Percentiles rank a stretch among this genome's conserved stretches.
phyloP scores from a whole-genome alignment of 2,888 invertebrate species.

The Eupithecia pulchellata region DNA sequence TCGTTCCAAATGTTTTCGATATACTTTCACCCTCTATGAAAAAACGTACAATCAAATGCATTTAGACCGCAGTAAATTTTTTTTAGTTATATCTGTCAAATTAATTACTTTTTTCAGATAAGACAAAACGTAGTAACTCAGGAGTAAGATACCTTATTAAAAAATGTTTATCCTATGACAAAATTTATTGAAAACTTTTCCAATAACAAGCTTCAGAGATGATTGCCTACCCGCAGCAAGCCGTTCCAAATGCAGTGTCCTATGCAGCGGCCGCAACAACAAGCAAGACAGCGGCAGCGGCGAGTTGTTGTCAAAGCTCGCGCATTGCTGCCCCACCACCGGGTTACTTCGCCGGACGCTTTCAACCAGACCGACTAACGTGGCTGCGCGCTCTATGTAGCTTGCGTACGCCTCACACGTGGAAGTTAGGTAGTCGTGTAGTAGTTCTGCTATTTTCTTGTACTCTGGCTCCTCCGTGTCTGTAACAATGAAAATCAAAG shows the following conservation, averaged over 20 bases:
- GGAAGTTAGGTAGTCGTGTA: slow-evolving; percentile 70
- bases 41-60: too few species aligned
- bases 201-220: too few species aligned
- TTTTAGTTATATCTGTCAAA: too few species aligned
- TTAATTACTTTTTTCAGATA: too few species aligned
- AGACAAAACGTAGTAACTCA: too few species aligned
- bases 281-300: slow-evolving; percentile 93
- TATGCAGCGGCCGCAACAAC: slow-evolving; percentile 94
- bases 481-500: slow-evolving; percentile 43
- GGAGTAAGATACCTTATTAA: too few species aligned
- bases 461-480: slow-evolving; percentile 77
- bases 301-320: slow-evolving; percentile 85
- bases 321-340: slow-evolving; percentile 84
- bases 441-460: slow-evolving; percentile 71
- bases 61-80: too few species aligned
- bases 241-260: slow-evolving; percentile 83
- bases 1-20: too few species aligned
- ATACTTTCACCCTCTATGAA: too few species aligned
- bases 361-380: slow-evolving; percentile 93
- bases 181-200: too few species aligned
- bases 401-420: slow-evolving; percentile 86
- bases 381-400: slow-evolving; percentile 87
- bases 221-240: slow-evolving; percentile 29
- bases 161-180: too few species aligned
- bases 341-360: slow-evolving; percentile 90